These are phyloP conservation scores for Diphyllodes magnificus DNA, from an alignment of 2,113 vertebrate species.

Conservation along the genomic window DNA sequence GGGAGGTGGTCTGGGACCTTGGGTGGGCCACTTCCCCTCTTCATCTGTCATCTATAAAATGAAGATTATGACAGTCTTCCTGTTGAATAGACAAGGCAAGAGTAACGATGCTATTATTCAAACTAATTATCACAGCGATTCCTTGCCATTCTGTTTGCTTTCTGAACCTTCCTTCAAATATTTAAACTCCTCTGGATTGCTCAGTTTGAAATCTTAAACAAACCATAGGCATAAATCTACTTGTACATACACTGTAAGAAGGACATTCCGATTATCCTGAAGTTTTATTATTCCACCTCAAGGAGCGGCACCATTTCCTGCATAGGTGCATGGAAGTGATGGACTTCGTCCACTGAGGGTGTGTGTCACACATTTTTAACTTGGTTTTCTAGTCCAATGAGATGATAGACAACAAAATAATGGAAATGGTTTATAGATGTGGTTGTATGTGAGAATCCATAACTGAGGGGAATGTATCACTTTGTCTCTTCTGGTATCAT, in stretches of 20 bases:
- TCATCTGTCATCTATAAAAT: background rate
- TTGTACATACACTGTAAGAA: background rate
- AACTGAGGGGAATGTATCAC: background rate
- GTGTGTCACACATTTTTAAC: background rate
- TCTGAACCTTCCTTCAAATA: slow-evolving; percentile 13
- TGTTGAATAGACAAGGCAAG: background rate
- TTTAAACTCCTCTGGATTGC: background rate
- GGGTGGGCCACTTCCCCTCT: background rate
- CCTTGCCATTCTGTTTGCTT: background rate
- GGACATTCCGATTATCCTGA: background rate
- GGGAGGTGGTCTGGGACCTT: background rate
- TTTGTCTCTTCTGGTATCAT: background rate
- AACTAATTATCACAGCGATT: background rate
- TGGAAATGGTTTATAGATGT: background rate
- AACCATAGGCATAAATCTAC: background rate
- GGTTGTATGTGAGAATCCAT: background rate
- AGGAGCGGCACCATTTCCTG: background rate
- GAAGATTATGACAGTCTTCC: background rate
- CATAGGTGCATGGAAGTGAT: background rate
- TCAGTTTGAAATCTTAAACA: slow-evolving; percentile 21
- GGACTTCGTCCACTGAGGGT: background rate
- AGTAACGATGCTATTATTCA: background rate
- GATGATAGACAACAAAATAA: background rate
- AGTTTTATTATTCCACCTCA: background rate
- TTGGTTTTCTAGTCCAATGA: background rate